Evolutionary conservation across 2,888 invertebrate genomes (phyloP).

Genomic region (Autographa gamma): DNA sequence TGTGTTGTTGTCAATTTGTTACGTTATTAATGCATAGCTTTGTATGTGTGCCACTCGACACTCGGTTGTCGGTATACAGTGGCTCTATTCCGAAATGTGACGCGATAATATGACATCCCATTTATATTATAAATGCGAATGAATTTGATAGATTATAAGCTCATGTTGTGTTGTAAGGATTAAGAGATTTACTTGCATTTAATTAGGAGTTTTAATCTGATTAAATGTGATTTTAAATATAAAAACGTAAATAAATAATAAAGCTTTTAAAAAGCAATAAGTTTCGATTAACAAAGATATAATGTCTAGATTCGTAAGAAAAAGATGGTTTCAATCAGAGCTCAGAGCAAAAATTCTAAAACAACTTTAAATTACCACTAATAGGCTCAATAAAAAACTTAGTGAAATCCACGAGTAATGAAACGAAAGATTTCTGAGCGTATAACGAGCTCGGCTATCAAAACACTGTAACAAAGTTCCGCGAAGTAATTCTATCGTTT

Average conservation of each 20-base stretch:
- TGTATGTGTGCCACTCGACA: slow-evolving; percentile 25
- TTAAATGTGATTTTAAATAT: neutral
- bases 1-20: slow-evolving; percentile 58
- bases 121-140: neutral
- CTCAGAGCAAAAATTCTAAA: slow-evolving; percentile 38
- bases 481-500: slow-evolving; percentile 72
- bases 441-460: slow-evolving; percentile 68
- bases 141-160: neutral
- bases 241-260: neutral
- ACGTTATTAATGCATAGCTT: slow-evolving; percentile 51
- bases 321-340: slow-evolving; percentile 39
- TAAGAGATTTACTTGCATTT: no score
- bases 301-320: neutral
- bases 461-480: slow-evolving; percentile 73
- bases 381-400: slow-evolving; percentile 61
- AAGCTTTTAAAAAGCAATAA: no score
- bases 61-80: slow-evolving; percentile 18
- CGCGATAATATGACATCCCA: slow-evolving; percentile 7
- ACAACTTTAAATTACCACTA: slow-evolving; percentile 57
- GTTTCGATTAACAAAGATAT: slow-evolving; percentile 10
- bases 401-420: slow-evolving; percentile 55
- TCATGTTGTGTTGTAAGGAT: neutral
- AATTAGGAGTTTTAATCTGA: no score
- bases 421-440: slow-evolving; percentile 61
- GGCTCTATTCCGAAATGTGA: slow-evolving; percentile 23